Conservation (phyloP, 2,113 vertebrate species). For the Pollachius pollachius region DNA sequence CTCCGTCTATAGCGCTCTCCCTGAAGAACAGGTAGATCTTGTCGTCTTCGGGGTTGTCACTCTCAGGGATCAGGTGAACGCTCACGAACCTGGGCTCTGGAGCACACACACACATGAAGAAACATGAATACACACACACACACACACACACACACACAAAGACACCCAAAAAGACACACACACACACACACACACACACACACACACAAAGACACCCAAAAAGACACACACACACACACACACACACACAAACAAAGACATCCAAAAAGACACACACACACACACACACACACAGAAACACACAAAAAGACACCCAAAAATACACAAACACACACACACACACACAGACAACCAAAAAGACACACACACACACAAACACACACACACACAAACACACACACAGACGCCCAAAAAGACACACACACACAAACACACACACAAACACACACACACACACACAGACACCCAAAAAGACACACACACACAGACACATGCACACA, state of each 20-base stretch:
- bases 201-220: background rate
- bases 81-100: slow-evolving; percentile 92
- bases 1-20: slow-evolving; percentile 94
- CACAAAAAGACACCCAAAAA: background rate
- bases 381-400: background rate
- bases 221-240: background rate
- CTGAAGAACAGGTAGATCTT: slow-evolving; percentile 98
- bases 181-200: no score
- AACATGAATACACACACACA: slow-evolving; percentile 9
- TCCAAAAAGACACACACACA: background rate
- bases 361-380: background rate
- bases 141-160: background rate
- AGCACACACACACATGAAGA: slow-evolving; percentile 31
- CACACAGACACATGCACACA: no score
- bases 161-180: no score
- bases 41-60: slow-evolving; percentile 96
- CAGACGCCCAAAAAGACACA: slow-evolving; percentile 7
- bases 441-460: background rate
- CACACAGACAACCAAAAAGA: no score
- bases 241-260: background rate
- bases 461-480: no score
- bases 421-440: slow-evolving; percentile 17
- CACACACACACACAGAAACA: background rate
- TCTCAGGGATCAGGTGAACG: slow-evolving; percentile 91
- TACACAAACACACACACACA: background rate